Evolutionary conservation across 2,888 invertebrate genomes (phyloP).

Genomic region (Dascillus cervinus): DNA sequence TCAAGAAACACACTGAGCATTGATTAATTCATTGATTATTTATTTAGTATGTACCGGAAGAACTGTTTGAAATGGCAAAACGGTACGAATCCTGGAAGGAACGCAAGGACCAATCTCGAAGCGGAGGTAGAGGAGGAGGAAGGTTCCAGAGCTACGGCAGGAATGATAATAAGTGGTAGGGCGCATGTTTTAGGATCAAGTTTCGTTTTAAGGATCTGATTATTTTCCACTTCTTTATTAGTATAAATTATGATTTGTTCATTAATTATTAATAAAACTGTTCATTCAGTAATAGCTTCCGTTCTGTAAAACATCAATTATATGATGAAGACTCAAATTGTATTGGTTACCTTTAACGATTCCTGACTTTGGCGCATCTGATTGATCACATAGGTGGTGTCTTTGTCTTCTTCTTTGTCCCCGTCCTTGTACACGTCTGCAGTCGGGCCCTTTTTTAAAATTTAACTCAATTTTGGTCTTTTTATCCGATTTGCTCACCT

Average conservation of each 20-base stretch:
- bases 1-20: no score
- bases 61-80: conserved; percentile 67
- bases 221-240: no score
- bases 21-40: conserved; percentile 5
- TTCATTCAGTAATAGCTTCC: no score
- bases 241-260: no score
- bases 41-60: conserved; percentile 63
- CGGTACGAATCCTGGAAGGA: conserved; percentile 64
- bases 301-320: no score
- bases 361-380: conserved; percentile 34
- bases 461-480: no score
- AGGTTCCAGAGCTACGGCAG: conserved; percentile 31
- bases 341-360: conserved; percentile 19
- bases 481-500: conserved; percentile 3
- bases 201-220: no score
- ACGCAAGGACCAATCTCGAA: conserved; percentile 49
- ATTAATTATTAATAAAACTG: no score
- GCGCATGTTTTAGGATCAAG: no score
- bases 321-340: no score
- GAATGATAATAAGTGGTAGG: no score
- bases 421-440: conserved; percentile 21
- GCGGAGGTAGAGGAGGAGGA: conserved; percentile 35
- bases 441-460: no score
- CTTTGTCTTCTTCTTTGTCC: conserved; percentile 30
- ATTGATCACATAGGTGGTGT: conserved; percentile 37